Evolutionary conservation across 2,113 vertebrate species (phyloP), one percentile per base, ranked within the genome.

Genomic region (Lamprologus lemairii): DNA sequence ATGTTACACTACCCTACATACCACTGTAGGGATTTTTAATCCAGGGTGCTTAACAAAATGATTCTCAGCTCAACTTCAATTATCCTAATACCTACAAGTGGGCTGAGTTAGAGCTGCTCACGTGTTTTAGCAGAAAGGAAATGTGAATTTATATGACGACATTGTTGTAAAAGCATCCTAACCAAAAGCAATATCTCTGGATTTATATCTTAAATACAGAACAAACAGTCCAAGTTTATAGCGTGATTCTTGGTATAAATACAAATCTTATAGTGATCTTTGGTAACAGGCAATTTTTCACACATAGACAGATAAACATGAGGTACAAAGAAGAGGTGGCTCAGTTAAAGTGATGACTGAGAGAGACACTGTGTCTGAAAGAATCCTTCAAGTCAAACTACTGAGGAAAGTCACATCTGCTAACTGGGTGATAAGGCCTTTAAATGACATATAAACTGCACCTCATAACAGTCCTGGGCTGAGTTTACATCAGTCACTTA

Each of bases 321-420:
- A 73, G 6, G n/a, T 73, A 45, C 40, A 17, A 26, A 47, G 21
- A 73, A 73, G 37, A 73, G 2, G n/a, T 6, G 65, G 37, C 37
- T 73, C 37, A 45, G 8, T 45, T 42, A 42, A 42, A 26, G 21
- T 16, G 21, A 45, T n/a, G 31, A 71, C 65, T 9, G 37, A 2
- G 21, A 0, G 7, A 9, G 35, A 21, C 63, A 9, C 19, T 40
- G 63, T 68, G 35, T 68, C n/a, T 68, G 0, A 0, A 68, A 40
- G n/a, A 14, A 68, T 0, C 35, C n/a, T 23, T 21, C 35, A 68
- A 9, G 35, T 68, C 19, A 21, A 68, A 68, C 35, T 35, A 10
- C 17, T 68, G 35, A 40, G 35, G 40, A 23, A 68, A 68, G 33
- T 5, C 63, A 68, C 63, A 68, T 14, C 63, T 21, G 4, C 19